Conservation (phyloP, 2,797 vertebrate genomes). For the Xyrichtys novacula region DNA sequence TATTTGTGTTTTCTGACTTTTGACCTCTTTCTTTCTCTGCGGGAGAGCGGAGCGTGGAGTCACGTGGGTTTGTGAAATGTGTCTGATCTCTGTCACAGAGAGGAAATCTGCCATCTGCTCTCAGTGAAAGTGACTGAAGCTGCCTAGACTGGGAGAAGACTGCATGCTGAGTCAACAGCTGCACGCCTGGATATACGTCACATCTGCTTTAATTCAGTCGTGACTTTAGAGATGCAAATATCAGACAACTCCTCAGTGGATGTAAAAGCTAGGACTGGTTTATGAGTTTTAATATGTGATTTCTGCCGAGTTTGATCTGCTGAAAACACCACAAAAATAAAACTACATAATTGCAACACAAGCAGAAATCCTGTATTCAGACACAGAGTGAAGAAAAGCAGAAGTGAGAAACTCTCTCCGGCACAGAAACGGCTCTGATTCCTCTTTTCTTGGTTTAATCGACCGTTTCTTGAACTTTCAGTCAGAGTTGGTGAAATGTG, state of each 20-base stretch:
- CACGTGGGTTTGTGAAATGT: constrained; percentile 68
- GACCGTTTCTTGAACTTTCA: constrained; percentile 27
- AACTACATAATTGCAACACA: too few relatives aligned
- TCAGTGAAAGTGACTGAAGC: constrained; percentile 28
- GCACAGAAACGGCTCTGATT: not conserved
- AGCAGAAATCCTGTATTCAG: too few relatives aligned
- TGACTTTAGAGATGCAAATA: too few relatives aligned
- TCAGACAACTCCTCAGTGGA: too few relatives aligned
- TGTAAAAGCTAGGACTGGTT: too few relatives aligned
- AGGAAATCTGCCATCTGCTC: constrained; percentile 35
- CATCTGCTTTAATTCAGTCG: too few relatives aligned
- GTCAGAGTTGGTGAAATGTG: constrained; percentile 16
- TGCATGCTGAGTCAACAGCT: constrained; percentile 24
- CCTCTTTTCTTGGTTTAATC: not conserved
- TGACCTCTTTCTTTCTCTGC: constrained; percentile 54
- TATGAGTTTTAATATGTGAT: too few relatives aligned
- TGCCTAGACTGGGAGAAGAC: not conserved
- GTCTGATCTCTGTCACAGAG: constrained; percentile 76
- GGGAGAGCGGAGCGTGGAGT: constrained; percentile 12
- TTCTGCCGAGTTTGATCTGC: too few relatives aligned
- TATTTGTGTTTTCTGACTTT: constrained; percentile 53
- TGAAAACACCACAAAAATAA: too few relatives aligned
- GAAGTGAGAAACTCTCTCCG: not conserved
- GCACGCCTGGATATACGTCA: too few relatives aligned
- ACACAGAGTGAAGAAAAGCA: not conserved